Conservation (phyloP, 2,888 invertebrate species). For the Tetragonisca angustula region DNA sequence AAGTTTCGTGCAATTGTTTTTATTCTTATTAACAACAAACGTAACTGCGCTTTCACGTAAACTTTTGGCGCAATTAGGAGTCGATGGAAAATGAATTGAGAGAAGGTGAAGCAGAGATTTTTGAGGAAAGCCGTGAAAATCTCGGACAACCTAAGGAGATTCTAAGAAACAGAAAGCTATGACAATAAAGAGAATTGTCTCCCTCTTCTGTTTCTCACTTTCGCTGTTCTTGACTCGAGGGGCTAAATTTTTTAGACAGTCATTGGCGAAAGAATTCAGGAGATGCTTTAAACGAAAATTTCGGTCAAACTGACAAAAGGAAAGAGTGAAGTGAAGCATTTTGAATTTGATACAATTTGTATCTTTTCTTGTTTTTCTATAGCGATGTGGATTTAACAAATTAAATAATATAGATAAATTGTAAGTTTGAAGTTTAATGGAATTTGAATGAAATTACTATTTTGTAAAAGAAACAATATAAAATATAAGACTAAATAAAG, state of each 20-base stretch:
- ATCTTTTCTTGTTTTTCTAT: neutral
- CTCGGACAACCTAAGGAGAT: constrained; percentile 32
- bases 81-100: neutral
- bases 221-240: constrained; percentile 24
- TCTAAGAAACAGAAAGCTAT: constrained; percentile 49
- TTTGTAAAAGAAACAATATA: neutral
- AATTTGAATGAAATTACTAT: neutral
- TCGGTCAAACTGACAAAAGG: neutral
- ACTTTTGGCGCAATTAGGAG: neutral
- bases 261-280: neutral
- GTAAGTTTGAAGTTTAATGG: neutral
- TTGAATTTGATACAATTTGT: neutral
- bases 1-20: neutral
- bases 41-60: neutral
- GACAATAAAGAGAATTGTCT: constrained; percentile 56
- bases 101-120: constrained; percentile 2
- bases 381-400: neutral
- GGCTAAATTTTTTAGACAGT: constrained; percentile 52
- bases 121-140: constrained; percentile 49
- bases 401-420: neutral
- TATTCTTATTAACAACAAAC: no score
- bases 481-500: no score
- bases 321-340: neutral
- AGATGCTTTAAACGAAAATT: constrained; percentile 28
- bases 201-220: constrained; percentile 42